Evolutionary conservation across 2,797 vertebrate genomes (phyloP).

Genomic region (Natrix natrix): DNA sequence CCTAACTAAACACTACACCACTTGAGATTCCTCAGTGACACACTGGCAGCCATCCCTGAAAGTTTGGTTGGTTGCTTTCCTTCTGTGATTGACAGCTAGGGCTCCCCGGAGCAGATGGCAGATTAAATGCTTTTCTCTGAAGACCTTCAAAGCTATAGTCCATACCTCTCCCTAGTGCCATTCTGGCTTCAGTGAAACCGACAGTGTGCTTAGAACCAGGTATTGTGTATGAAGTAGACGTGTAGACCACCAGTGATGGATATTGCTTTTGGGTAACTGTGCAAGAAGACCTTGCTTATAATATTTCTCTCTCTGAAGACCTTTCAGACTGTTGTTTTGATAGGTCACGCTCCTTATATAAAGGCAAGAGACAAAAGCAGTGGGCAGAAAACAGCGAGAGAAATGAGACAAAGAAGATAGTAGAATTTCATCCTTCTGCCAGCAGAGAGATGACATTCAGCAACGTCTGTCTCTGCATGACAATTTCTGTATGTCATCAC

Average conservation of each 20-base stretch:
- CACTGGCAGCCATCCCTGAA: not conserved
- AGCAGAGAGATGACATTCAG: not conserved
- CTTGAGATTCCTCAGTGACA: not conserved
- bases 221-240: not conserved
- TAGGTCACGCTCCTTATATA: not conserved
- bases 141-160: not conserved
- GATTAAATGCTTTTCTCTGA: not conserved
- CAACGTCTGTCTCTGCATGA: accelerated
- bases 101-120: not conserved
- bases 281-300: not conserved
- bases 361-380: not conserved
- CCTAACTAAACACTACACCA: not conserved
- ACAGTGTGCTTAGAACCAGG: not conserved
- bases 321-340: not conserved
- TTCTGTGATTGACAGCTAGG: not conserved
- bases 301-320: not conserved
- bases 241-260: not conserved
- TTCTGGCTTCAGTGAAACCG: not conserved
- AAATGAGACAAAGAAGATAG: not conserved
- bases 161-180: not conserved
- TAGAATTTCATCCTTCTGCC: not conserved
- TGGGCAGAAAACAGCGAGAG: not conserved
- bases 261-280: not conserved
- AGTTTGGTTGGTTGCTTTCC: not conserved
- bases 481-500: not conserved